A percentile compares a stretch with the other conserved stretches of the same genome.
phyloP scores from a whole-genome alignment of 2,888 invertebrate species.

The Cryptus armator region DNA sequence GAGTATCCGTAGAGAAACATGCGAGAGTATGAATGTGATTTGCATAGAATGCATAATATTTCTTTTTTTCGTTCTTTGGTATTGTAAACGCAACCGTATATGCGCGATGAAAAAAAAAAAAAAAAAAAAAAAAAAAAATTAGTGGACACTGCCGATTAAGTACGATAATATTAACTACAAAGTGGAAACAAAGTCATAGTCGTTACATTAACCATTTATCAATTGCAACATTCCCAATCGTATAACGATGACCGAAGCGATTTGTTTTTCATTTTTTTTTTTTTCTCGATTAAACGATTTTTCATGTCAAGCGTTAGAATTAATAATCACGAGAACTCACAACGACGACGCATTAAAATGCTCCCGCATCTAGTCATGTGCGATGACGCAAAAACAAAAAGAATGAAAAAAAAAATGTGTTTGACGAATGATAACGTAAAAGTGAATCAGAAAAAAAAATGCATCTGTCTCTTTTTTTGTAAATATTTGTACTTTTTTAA shows the following conservation, averaged over 20 bases:
- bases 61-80: slow-evolving; percentile 35
- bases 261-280: background rate
- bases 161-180: slow-evolving; percentile 64
- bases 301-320: slow-evolving; percentile 34
- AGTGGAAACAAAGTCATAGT: slow-evolving; percentile 66
- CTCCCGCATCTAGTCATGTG: slow-evolving; percentile 71
- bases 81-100: slow-evolving; percentile 21
- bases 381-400: slow-evolving; percentile 66
- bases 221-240: slow-evolving; percentile 27
- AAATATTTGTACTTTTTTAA: slow-evolving; percentile 83
- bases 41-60: slow-evolving; percentile 25
- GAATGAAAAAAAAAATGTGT: slow-evolving; percentile 6
- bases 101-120: slow-evolving; percentile 36
- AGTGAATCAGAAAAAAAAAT: slow-evolving; percentile 31
- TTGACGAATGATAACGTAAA: slow-evolving; percentile 9
- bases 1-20: slow-evolving; percentile 13
- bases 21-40: slow-evolving; percentile 50
- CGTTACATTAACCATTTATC: slow-evolving; percentile 47
- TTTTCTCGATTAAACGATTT: slow-evolving; percentile 3
- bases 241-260: slow-evolving; percentile 18
- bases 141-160: slow-evolving; percentile 72
- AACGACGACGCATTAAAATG: slow-evolving; percentile 36
- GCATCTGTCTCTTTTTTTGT: slow-evolving; percentile 76
- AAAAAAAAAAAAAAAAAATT: slow-evolving; percentile 31
- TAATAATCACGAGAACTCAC: slow-evolving; percentile 46